A percentile compares a stretch with the other conserved stretches of the same genome.
These are phyloP conservation scores for Varanus komodoensis DNA, from an alignment of 2,113 vertebrate genomes.

Conservation along the genomic window DNA sequence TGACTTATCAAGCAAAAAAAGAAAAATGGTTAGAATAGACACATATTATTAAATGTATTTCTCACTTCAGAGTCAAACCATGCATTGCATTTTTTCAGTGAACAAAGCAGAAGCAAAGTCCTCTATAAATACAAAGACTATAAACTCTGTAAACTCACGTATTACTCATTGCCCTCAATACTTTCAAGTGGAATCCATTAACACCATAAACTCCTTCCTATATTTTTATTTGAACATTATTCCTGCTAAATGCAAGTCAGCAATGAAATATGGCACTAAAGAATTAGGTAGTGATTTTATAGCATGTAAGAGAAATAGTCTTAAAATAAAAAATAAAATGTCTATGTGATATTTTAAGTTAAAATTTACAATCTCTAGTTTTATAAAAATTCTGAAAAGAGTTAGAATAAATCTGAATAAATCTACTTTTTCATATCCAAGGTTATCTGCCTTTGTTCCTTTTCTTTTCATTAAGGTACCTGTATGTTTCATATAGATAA, in stretches of 20 bases:
- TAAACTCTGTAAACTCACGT: too few relatives aligned
- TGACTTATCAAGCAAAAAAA: not conserved
- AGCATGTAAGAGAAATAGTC: not conserved
- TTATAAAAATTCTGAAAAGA: not conserved
- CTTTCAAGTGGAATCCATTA: not conserved
- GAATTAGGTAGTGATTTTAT: constrained; percentile 26
- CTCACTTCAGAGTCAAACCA: not conserved
- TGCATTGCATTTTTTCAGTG: not conserved
- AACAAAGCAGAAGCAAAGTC: not conserved
- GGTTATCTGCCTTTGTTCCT: not conserved
- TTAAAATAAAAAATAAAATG: not conserved
- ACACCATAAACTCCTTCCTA: not conserved
- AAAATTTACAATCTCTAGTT: not conserved
- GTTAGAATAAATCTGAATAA: not conserved
- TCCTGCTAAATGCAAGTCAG: not conserved
- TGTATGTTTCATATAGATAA: not conserved
- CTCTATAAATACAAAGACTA: not conserved
- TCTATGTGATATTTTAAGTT: not conserved
- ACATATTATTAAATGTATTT: not conserved
- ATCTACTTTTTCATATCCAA: not conserved
- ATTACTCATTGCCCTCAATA: not conserved
- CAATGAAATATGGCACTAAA: not conserved
- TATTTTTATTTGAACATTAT: not conserved
- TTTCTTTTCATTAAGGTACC: not conserved
- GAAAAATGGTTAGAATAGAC: not conserved